These are phyloP conservation scores for Danio albolineatus DNA, from an alignment of 2,797 vertebrate genomes.

Conservation along the genomic window DNA sequence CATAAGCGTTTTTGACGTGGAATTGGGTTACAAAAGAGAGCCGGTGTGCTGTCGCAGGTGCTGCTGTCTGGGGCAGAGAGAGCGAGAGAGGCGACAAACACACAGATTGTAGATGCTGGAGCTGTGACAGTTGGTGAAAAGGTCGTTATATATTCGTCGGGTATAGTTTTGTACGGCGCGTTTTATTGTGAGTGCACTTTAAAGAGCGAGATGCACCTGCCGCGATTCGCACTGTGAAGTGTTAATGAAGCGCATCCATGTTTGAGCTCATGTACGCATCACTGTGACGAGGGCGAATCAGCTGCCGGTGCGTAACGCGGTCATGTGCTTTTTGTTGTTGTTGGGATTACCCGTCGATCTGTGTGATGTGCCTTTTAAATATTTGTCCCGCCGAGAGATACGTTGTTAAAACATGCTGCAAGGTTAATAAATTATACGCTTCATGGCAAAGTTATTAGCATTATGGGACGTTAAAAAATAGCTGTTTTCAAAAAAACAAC, in stretches of 20 bases:
- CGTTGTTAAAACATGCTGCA: background rate
- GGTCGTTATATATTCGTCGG: conserved; percentile 16
- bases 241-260: conserved; percentile 44
- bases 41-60: conserved; percentile 58
- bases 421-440: no score
- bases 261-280: conserved; percentile 26
- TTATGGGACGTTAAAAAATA: background rate
- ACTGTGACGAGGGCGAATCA: conserved; percentile 43
- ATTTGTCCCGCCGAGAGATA: background rate
- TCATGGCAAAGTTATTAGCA: background rate
- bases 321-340: conserved; percentile 78
- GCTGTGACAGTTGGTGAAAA: conserved; percentile 27
- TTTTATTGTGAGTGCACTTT: background rate
- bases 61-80: conserved; percentile 21
- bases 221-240: background rate
- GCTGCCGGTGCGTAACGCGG: conserved; percentile 63
- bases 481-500: background rate
- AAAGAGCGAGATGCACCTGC: conserved; percentile 6
- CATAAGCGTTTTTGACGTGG: conserved; percentile 18
- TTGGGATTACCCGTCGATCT: conserved; percentile 48
- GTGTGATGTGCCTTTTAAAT: conserved; percentile 2
- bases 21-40: conserved; percentile 46
- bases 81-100: conserved; percentile 42
- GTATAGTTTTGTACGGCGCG: conserved; percentile 7
- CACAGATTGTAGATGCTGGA: background rate